Evolutionary conservation across 2,797 vertebrate genomes (phyloP).

Genomic region (Margarornis squamiger): DNA sequence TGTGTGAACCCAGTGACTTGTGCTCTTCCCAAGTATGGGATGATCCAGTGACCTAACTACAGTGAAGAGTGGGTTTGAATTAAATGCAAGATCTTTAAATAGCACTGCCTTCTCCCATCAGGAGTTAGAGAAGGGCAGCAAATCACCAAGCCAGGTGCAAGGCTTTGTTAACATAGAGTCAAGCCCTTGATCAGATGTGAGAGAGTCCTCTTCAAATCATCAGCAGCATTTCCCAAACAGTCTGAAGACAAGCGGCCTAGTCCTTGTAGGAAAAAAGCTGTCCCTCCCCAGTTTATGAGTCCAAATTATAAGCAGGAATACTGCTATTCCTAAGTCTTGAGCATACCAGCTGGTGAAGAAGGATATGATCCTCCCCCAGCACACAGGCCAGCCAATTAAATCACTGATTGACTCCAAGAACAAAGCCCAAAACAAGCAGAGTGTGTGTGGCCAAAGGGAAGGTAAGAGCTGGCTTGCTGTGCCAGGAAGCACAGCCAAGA

Average conservation of each 20-base stretch:
- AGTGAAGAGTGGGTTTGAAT: background rate
- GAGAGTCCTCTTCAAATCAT: background rate
- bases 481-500: background rate
- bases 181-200: fast-evolving
- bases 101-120: background rate
- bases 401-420: fast-evolving
- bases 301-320: background rate
- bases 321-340: background rate
- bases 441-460: background rate
- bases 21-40: background rate
- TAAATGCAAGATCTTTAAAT: background rate
- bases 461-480: background rate
- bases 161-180: background rate
- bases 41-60: too few species aligned
- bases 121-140: background rate
- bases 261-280: background rate
- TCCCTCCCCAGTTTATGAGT: background rate
- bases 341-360: background rate
- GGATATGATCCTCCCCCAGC: background rate
- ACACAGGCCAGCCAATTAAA: background rate
- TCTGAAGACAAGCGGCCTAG: background rate
- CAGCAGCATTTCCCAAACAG: background rate
- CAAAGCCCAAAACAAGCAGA: background rate
- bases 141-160: background rate
- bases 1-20: background rate